phyloP scores from a whole-genome alignment of 2,113 vertebrate genomes.

The Abramis brama region DNA sequence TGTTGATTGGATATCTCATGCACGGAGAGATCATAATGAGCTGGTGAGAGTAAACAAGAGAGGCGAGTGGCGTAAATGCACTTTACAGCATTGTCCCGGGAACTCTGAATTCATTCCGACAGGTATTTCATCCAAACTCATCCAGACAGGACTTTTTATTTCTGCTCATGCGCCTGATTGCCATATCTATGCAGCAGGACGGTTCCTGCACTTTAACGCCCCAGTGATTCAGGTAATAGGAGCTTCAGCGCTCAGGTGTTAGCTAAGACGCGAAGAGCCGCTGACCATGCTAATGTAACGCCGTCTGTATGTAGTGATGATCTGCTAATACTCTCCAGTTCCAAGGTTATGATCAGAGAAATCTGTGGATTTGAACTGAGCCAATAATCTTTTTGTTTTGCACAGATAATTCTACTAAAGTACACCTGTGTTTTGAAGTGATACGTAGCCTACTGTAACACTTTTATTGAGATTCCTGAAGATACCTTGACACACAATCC shows the following conservation, averaged over 20 bases:
- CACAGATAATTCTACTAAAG: neutral
- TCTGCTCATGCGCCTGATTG: conserved; percentile 31
- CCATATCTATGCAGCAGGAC: conserved; percentile 55
- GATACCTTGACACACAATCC: neutral
- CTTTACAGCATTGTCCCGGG: neutral
- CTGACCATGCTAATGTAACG: conserved; percentile 62
- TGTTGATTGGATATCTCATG: neutral
- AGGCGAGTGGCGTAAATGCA: neutral
- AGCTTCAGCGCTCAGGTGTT: conserved; percentile 60
- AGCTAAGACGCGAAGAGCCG: conserved; percentile 57
- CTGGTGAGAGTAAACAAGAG: conserved; percentile 20
- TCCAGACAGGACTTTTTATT: conserved; percentile 56
- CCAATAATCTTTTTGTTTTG: neutral
- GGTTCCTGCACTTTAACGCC: conserved; percentile 64
- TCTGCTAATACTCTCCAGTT: conserved; percentile 9
- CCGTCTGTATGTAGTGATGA: conserved; percentile 4
- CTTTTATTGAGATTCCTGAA: neutral
- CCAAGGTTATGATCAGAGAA: conserved; percentile 29
- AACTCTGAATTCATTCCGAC: conserved; percentile 7
- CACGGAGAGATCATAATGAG: conserved; percentile 19
- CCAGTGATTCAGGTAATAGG: conserved; percentile 69
- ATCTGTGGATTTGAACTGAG: conserved; percentile 13
- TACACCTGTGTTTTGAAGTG: neutral
- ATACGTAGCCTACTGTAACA: neutral
- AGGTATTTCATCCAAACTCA: conserved; percentile 44